Conservation (phyloP, 2,888 invertebrate species). For the Hyalella azteca region DNA sequence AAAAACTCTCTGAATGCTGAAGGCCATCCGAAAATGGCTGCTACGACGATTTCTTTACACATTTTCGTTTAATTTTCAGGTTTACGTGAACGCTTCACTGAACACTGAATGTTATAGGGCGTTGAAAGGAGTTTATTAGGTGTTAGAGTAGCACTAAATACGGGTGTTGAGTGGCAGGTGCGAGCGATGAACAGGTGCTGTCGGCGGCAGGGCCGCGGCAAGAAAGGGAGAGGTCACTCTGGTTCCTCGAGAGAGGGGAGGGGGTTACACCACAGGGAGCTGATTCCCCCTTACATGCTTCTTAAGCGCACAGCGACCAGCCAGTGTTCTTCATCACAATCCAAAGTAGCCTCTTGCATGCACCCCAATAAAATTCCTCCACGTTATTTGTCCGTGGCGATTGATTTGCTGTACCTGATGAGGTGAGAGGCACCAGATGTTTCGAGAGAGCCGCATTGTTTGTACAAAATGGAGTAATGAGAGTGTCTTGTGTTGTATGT, state of each 20-base stretch:
- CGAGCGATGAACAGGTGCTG: slow-evolving; percentile 23
- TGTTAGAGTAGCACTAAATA: slow-evolving; percentile 14
- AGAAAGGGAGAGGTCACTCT: slow-evolving; percentile 37
- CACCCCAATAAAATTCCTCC: background rate
- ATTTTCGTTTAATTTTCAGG: slow-evolving; percentile 9
- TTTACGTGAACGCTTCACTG: slow-evolving; percentile 35
- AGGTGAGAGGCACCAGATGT: background rate
- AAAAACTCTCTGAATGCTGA: background rate
- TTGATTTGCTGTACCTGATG: background rate
- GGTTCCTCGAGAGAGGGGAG: slow-evolving; percentile 3
- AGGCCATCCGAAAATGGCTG: background rate
- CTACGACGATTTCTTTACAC: background rate
- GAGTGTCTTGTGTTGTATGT: slow-evolving; percentile 35
- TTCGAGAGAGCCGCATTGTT: slow-evolving; percentile 8
- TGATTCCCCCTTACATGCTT: slow-evolving; percentile 4
- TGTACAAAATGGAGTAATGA: slow-evolving; percentile 36
- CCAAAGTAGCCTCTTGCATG: background rate
- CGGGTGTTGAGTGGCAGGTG: slow-evolving; percentile 29
- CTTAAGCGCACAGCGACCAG: background rate
- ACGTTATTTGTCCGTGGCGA: background rate
- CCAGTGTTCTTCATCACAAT: background rate
- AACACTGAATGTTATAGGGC: slow-evolving; percentile 6
- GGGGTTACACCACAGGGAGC: slow-evolving; percentile 18
- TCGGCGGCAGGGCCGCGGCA: slow-evolving; percentile 21
- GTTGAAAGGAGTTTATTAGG: slow-evolving; percentile 3